Conservation (phyloP, 1,140 invertebrate genomes). For the Drosophila parvula region DNA sequence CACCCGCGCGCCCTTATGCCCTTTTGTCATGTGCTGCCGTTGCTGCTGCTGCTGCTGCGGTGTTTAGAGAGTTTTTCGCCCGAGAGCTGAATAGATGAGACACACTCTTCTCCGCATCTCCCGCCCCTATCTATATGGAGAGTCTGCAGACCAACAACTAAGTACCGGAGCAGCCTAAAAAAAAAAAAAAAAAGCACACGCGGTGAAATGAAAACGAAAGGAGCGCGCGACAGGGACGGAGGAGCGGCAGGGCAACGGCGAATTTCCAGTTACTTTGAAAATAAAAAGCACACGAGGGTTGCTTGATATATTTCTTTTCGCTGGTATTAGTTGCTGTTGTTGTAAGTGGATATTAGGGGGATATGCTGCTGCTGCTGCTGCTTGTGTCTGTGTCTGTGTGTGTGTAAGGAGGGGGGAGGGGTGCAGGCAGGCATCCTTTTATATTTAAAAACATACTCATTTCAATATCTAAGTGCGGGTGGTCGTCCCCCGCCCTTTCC, state of each 20-base stretch:
- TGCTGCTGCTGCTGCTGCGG: conserved; percentile 21
- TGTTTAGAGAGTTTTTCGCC: conserved; percentile 68
- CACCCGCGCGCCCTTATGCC: conserved; percentile 34
- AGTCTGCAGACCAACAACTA: conserved; percentile 30
- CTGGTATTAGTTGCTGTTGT: conserved; percentile 62
- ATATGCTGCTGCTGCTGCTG: conserved; percentile 15
- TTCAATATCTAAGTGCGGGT: conserved; percentile 78
- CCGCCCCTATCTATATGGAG: conserved; percentile 7
- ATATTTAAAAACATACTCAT: conserved; percentile 78
- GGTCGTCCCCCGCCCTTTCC: conserved; percentile 23
- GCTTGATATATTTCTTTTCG: conserved; percentile 79
- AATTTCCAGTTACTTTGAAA: conserved; percentile 61
- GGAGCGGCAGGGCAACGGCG: neutral
- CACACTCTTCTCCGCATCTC: conserved; percentile 1
- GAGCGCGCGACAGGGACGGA: conserved; percentile 29
- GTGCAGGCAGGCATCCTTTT: conserved; percentile 70
- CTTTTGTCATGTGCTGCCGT: conserved; percentile 40
- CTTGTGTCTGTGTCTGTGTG: conserved; percentile 36
- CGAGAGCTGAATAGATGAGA: conserved; percentile 39
- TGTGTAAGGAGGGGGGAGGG: conserved; percentile 2
- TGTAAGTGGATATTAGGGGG: conserved; percentile 73
- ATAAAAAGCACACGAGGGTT: conserved; percentile 76
- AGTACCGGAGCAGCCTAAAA: conserved; percentile 32
- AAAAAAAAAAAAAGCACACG: conserved; percentile 24
- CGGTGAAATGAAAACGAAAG: conserved; percentile 56